phyloP scores from a whole-genome alignment of 2,113 vertebrate species.

The Dicaeum eximium region DNA sequence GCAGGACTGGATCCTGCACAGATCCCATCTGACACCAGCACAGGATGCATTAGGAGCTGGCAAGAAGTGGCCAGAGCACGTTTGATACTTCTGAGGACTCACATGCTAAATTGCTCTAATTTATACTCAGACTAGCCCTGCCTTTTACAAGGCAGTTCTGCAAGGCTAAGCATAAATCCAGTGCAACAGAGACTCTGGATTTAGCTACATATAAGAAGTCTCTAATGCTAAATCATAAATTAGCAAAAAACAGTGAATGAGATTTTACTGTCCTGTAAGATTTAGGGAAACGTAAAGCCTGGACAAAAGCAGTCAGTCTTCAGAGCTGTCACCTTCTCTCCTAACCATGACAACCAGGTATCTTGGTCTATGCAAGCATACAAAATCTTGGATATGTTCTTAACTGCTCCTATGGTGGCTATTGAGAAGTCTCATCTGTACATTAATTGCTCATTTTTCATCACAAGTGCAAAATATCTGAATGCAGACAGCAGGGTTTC shows the following conservation, averaged over 20 bases:
- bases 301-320: neutral
- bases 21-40: slow-evolving; percentile 8
- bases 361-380: neutral
- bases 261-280: neutral
- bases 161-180: slow-evolving; percentile 3
- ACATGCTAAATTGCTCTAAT: slow-evolving; percentile 7
- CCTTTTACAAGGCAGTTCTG: neutral
- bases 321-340: neutral
- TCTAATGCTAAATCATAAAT: neutral
- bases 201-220: neutral
- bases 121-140: neutral
- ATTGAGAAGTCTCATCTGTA: neutral
- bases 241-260: neutral
- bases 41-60: slow-evolving; percentile 17
- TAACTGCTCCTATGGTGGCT: neutral
- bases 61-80: slow-evolving; percentile 12
- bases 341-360: neutral
- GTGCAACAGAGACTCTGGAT: neutral
- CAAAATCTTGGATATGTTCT: neutral
- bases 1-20: slow-evolving; percentile 3
- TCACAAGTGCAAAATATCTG: neutral
- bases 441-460: slow-evolving; percentile 35
- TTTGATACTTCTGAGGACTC: slow-evolving; percentile 11
- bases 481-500: slow-evolving; percentile 5
- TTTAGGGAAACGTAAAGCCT: neutral